Evolutionary conservation across 2,113 vertebrate genomes (phyloP).

Genomic region (Pachyramphus minor): DNA sequence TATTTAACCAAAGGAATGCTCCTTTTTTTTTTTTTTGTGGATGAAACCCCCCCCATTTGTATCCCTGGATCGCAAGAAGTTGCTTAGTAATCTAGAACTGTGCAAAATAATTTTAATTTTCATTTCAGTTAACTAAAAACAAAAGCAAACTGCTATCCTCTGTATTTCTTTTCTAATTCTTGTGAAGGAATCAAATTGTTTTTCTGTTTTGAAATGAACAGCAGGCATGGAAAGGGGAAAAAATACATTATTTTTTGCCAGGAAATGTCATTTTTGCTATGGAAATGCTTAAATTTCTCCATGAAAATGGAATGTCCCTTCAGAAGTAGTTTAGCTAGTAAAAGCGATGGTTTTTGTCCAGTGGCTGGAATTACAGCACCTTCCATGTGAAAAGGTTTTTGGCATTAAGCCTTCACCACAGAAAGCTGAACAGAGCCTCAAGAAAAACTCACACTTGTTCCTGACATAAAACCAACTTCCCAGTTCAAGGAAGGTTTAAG

Average conservation of each 20-base stretch:
- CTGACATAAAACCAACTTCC: constrained; percentile 6
- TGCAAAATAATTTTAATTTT: neutral
- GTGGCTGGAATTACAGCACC: constrained; percentile 35
- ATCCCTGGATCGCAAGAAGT: neutral
- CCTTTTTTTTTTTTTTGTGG: rapidly evolving
- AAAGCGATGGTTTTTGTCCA: neutral
- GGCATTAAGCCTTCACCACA: neutral
- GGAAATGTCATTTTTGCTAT: constrained; percentile 38
- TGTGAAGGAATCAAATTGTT: neutral
- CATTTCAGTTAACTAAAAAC: neutral
- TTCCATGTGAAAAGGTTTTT: constrained; percentile 15
- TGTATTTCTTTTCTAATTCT: neutral
- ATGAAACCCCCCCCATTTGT: neutral
- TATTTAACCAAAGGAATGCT: neutral
- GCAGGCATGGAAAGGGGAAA: neutral
- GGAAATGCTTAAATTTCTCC: constrained; percentile 49
- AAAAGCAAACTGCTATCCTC: neutral
- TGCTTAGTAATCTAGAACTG: neutral
- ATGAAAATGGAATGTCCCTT: constrained; percentile 46
- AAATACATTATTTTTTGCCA: neutral
- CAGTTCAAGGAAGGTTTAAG: constrained; percentile 8
- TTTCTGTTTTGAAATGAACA: neutral
- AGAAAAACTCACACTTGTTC: constrained; percentile 14
- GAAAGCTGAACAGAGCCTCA: neutral
- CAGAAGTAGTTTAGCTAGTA: constrained; percentile 9